Conservation (phyloP, 2,113 vertebrate genomes). For the Oreocharis arfaki region DNA sequence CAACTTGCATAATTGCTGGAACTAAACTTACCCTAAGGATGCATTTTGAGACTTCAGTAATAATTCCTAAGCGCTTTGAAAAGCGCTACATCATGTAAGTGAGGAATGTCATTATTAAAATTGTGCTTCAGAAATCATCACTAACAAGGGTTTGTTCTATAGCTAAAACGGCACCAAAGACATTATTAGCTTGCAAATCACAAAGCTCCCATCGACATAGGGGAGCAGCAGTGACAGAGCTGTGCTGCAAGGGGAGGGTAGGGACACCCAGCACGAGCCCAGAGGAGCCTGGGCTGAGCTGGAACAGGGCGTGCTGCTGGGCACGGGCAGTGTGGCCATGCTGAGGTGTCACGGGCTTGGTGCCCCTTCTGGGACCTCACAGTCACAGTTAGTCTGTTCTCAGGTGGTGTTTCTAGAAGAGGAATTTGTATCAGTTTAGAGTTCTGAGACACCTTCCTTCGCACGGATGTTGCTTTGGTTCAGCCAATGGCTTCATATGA, state of each 20-base stretch:
- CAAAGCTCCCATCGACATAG: not conserved
- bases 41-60: conserved; percentile 39
- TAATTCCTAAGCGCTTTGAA: conserved; percentile 38
- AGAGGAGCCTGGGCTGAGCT: not conserved
- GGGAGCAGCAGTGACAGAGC: not conserved
- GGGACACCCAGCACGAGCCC: not conserved
- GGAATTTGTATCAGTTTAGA: not conserved
- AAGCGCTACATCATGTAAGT: conserved; percentile 30
- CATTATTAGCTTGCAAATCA: not conserved
- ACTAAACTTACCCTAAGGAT: conserved; percentile 30
- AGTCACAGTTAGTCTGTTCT: not conserved
- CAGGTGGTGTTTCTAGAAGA: not conserved
- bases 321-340: not conserved
- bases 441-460: not conserved
- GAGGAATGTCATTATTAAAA: conserved; percentile 52
- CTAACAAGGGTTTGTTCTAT: not conserved
- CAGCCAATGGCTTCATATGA: not conserved
- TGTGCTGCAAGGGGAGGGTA: not conserved
- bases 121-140: conserved; percentile 35
- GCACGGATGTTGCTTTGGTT: not conserved
- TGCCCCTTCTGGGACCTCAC: not conserved
- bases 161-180: not conserved
- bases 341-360: not conserved
- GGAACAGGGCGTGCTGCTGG: fast-evolving
- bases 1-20: conserved; percentile 1